Base-by-base conservation (phyloP, 2,888 invertebrate genomes). In the Plemyria rubiginata region DNA sequence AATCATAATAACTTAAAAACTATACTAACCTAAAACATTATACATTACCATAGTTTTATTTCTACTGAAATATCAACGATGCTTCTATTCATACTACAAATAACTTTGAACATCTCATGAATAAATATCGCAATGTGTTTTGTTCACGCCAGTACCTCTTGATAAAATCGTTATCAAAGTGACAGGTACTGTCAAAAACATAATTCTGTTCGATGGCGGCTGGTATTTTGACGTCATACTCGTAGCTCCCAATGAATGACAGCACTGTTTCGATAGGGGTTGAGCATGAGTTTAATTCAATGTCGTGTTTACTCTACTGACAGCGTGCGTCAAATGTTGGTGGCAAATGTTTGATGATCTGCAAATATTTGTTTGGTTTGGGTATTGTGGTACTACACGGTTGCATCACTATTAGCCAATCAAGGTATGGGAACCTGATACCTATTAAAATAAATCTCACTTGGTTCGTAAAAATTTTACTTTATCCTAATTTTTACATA, bases 51-150 rank as follows among this genome's bases (percentile, higher is more conserved):
- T 11, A 11, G 11, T 4, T 1, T 32, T 8, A 45, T 66, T 59
- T 64, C 38, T 53, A 67, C 62, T 57, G 55, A 54, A 59, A 60
- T 62, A 67, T 60, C 58, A 65, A 57, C 51, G 62, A 49, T 64
- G 60, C 4, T 67, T 67, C 22, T 22, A 22, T 22, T 22, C 63
- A 64, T 67, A 56, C 55, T 55, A 67, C 65, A 70, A 71, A 75
- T 75, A 71, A 72, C 71, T 72, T 71, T 54, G 62, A 70, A 65
- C 69, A 70, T 62, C 76, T 79, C 75, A 79, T 81, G 80, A 81
- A 81, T 81, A 81, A 75, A 78, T 73, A 80, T 79, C 70, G 59
- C 68, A 68, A 54, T 71, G 60, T 69, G 70, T 72, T 66, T 75
- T 75, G 74, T 75, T 74, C 73, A 70, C 72, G 73, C 72, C 70